A percentile compares a stretch with the other conserved stretches of the same genome.
Conservation (phyloP, 2,113 vertebrate species). For the Cephalopterus ornatus region DNA sequence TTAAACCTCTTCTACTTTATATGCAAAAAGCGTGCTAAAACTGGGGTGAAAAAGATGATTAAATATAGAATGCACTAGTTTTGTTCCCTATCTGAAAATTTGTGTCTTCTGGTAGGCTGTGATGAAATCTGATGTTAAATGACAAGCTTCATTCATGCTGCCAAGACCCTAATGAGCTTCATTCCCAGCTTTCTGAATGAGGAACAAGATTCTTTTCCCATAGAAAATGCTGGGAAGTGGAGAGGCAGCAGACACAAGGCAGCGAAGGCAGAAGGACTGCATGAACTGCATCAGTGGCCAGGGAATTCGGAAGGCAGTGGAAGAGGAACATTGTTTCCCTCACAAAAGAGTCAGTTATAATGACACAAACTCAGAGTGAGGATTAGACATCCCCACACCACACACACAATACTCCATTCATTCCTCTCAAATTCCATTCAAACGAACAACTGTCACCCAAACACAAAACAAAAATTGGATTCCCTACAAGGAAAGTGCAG, state of each 20-base stretch:
- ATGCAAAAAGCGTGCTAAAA: not conserved
- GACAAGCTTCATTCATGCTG: not conserved
- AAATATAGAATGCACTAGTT: not conserved
- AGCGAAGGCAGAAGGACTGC: not conserved
- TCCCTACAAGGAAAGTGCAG: not conserved
- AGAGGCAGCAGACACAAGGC: not conserved
- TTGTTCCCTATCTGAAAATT: not conserved
- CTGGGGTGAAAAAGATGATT: not conserved
- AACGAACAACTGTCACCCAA: not conserved
- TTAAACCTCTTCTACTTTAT: not conserved
- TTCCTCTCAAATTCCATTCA: not conserved
- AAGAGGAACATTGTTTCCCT: not conserved
- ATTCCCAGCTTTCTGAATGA: not conserved
- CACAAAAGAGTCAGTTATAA: not conserved
- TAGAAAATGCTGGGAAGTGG: not conserved
- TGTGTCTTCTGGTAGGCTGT: not conserved
- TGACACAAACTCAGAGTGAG: not conserved
- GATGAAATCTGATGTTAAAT: not conserved
- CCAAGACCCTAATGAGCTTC: slow-evolving; percentile 22
- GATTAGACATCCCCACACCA: not conserved
- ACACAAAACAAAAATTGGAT: not conserved
- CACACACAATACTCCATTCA: not conserved
- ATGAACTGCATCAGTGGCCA: not conserved
- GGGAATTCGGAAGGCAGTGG: not conserved
- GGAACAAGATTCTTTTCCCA: not conserved